These are phyloP conservation scores for Maconellicoccus hirsutus DNA, from an alignment of 1,140 invertebrate genomes.

Conservation along the genomic window DNA sequence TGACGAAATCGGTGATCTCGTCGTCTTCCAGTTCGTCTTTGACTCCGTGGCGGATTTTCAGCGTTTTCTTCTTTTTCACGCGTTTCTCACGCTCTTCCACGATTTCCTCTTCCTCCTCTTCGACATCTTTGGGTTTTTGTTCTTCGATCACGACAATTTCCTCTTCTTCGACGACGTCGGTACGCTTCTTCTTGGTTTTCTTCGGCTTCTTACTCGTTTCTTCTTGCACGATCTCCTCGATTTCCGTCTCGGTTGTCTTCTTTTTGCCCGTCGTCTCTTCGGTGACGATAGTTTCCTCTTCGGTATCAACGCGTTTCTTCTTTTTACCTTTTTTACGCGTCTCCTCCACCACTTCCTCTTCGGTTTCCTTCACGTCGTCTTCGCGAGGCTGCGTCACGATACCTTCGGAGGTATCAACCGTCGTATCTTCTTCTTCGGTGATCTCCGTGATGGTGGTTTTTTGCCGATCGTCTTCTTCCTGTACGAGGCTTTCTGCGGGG, in stretches of 20 bases:
- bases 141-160: background rate
- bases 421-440: constrained; percentile 29
- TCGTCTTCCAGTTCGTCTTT: constrained; percentile 33
- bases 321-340: constrained; percentile 16
- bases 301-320: background rate
- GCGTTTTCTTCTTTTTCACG: constrained; percentile 35
- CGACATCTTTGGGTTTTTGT: constrained; percentile 25
- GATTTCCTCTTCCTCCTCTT: constrained; percentile 29
- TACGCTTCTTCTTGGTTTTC: constrained; percentile 1
- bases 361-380: background rate
- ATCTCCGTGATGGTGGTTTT: constrained; percentile 29
- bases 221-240: background rate
- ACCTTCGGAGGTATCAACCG: background rate
- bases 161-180: background rate
- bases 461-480: constrained; percentile 23
- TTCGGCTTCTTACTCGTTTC: constrained; percentile 6
- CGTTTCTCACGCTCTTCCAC: constrained; percentile 27
- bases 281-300: constrained; percentile 13
- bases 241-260: background rate
- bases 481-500: constrained; percentile 19
- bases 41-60: constrained; percentile 32
- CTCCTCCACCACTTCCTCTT: background rate
- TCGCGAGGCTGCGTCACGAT: background rate
- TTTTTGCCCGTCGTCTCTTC: background rate
- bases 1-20: constrained; percentile 32